phyloP scores from a whole-genome alignment of 2,797 vertebrate genomes.

The Poecilia gillii region DNA sequence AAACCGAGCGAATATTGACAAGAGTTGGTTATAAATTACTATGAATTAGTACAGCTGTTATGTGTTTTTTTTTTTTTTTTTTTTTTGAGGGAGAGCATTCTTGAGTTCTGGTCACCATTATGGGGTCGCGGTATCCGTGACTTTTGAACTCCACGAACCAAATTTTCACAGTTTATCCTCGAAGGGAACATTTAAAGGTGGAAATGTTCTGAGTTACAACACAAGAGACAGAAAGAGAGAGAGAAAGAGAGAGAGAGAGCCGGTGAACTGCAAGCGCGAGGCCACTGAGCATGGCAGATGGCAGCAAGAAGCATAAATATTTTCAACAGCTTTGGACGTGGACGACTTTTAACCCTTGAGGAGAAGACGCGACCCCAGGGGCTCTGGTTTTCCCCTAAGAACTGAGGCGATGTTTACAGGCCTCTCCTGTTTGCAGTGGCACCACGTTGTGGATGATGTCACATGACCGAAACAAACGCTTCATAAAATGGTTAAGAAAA shows the following conservation, averaged over 20 bases:
- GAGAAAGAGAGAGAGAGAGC: neutral
- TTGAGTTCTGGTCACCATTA: neutral
- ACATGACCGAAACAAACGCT: neutral
- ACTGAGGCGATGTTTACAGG: neutral
- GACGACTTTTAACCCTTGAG: neutral
- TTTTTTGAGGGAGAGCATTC: neutral
- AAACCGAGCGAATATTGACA: neutral
- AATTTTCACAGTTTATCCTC: neutral
- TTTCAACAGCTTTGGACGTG: neutral
- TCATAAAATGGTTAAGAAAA: neutral
- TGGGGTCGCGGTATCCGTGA: neutral
- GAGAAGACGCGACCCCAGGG: neutral
- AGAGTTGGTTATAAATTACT: neutral
- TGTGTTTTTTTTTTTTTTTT: no score
- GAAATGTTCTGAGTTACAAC: neutral
- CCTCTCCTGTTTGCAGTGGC: neutral
- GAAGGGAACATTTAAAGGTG: neutral
- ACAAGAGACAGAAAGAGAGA: no score
- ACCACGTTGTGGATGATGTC: neutral
- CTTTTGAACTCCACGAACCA: neutral
- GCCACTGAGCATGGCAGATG: constrained; percentile 4
- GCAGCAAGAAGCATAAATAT: neutral
- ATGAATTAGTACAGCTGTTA: neutral
- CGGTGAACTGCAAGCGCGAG: neutral
- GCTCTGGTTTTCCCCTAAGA: neutral